Conservation (phyloP, 2,113 vertebrate species). For the Candoia aspera region DNA sequence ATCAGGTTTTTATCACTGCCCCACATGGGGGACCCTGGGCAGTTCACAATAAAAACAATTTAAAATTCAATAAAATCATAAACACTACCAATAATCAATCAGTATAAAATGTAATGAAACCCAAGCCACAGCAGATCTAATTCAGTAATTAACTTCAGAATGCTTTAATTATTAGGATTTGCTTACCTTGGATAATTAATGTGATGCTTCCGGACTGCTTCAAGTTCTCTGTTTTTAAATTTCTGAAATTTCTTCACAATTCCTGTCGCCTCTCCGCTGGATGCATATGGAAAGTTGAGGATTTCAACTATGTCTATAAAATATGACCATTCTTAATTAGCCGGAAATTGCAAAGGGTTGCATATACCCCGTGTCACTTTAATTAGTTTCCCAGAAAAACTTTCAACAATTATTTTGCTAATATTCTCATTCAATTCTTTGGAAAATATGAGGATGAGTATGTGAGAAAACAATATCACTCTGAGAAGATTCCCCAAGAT, state of each 20-base stretch:
- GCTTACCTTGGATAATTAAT: constrained; percentile 84
- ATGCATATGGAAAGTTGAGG: constrained; percentile 84
- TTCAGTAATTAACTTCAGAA: rapidly evolving
- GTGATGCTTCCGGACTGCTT: constrained; percentile 74
- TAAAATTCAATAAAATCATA: too few relatives aligned
- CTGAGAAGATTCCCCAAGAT: neutral
- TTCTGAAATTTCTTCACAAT: constrained; percentile 80
- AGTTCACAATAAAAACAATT: too few relatives aligned
- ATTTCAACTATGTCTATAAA: constrained; percentile 79
- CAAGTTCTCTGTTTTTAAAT: constrained; percentile 83
- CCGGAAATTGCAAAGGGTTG: constrained; percentile 9
- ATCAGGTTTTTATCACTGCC: too few relatives aligned
- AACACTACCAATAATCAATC: too few relatives aligned
- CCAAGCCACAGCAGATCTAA: too few relatives aligned
- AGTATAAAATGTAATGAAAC: too few relatives aligned
- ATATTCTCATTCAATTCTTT: neutral
- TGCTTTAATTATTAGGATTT: neutral
- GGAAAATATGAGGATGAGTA: neutral
- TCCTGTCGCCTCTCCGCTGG: constrained; percentile 84
- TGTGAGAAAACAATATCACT: neutral
- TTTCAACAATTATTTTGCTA: too few relatives aligned
- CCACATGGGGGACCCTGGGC: too few relatives aligned
- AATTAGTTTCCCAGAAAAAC: neutral
- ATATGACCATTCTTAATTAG: constrained; percentile 45
- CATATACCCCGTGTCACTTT: neutral